Base-by-base conservation (phyloP, 2,888 invertebrate species). In the Bugulina stolonifera region DNA sequence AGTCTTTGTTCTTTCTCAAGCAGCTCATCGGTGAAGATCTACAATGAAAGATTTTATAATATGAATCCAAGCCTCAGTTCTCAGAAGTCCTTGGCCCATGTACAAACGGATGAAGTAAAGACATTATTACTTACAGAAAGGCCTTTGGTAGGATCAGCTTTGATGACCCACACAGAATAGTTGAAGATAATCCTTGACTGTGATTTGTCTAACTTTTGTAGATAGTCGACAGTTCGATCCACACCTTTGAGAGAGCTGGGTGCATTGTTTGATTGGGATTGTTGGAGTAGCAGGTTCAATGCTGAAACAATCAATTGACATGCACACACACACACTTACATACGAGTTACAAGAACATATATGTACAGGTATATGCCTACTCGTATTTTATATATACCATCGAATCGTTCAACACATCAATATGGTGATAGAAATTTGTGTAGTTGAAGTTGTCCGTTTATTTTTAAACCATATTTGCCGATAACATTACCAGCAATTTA, bases 81-180 rank as follows among this genome's bases (percentile, higher is more conserved):
- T n/a, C n/a, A n/a, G n/a, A n/a, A n/a, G n/a, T n/a, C n/a, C n/a
- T n/a, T n/a, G n/a, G n/a, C n/a, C n/a, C n/a, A n/a, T n/a, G n/a
- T n/a, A n/a, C n/a, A n/a, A n/a, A n/a, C n/a, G n/a, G n/a, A n/a
- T n/a, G n/a, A n/a, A n/a, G n/a, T n/a, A 43, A 5, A 43, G 18
- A 18, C 18, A 43, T 43, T 43, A 64, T 34, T 2, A 64, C 64
- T 64, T 32, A 64, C 64, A 80, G 88, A 91, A 2, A 99, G 86
- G 0, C 97, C 98, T 82, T 95, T 93, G 76, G 92, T 91, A 0
- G 95, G 92, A 82, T 92, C 88, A 77, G 91, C 89, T 73, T 89
- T 89, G 57, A 99, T 85, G 71, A 99, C 92, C 94, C 95, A 96
- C 76, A 92, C 91, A 27, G 95, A 90, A 86, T 94, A 98, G 82